These are phyloP conservation scores for Bos indicus DNA, from an alignment of 2,113 vertebrate species.

Conservation along the genomic window DNA sequence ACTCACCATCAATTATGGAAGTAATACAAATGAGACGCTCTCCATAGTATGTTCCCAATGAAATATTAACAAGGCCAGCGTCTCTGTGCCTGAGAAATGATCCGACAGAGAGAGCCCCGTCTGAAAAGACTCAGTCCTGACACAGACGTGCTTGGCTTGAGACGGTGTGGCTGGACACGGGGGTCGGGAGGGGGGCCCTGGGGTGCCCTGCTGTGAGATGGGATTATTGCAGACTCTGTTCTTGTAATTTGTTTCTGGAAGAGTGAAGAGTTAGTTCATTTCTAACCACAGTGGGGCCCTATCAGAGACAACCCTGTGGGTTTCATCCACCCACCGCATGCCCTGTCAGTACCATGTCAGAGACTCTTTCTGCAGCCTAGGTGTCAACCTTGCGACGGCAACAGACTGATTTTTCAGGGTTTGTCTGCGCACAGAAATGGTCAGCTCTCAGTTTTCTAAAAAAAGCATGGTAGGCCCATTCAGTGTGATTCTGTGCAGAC, in stretches of 20 bases:
- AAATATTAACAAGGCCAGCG: constrained; percentile 84
- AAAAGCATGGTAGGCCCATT: not conserved
- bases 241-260: constrained; percentile 74
- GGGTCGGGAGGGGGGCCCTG: not conserved
- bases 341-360: not conserved
- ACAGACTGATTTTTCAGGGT: constrained; percentile 32
- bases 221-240: constrained; percentile 76
- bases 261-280: constrained; percentile 70
- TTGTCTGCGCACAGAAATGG: constrained; percentile 46
- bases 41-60: constrained; percentile 86
- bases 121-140: constrained; percentile 74
- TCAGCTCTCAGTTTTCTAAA: not conserved
- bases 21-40: constrained; percentile 88
- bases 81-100: constrained; percentile 80
- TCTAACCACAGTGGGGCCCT: constrained; percentile 52
- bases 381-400: constrained; percentile 43
- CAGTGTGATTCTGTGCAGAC: constrained; percentile 34
- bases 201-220: constrained; percentile 55
- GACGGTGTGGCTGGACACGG: constrained; percentile 57
- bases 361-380: not conserved
- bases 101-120: constrained; percentile 72
- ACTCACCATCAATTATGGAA: constrained; percentile 90
- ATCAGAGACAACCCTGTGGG: constrained; percentile 59
- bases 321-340: not conserved
- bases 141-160: constrained; percentile 59